Base-by-base conservation (phyloP, 1,140 invertebrate genomes). In the Thalassaphorura encarpata region DNA sequence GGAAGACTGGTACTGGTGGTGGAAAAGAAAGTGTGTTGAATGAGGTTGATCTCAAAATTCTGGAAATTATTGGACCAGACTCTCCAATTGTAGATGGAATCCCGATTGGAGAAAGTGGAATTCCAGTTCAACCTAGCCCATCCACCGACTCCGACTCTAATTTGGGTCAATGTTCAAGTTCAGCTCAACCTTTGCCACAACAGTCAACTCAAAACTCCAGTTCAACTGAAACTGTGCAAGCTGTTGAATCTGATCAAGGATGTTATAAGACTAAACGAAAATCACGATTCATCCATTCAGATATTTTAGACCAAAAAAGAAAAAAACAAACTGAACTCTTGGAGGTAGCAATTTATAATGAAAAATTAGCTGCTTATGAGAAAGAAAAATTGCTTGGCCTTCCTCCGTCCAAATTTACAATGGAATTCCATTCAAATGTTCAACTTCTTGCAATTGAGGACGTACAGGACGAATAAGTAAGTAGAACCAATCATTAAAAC, bases 61-160 rank as follows among this genome's bases (percentile, higher is more conserved):
- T 61, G 18, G 59, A 61, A 23, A 57, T 61, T 1, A 52, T 61
- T 29, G 59, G 59, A 0, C 1, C 50, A 39, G 48, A 58, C 24
- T n/a, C 58, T n/a, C 52, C 54, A 0, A 36, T 58, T 8, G 8
- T 54, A 3, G 28, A 60, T 23, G 54, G 51, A 11, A 13, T 60
- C 3, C 19, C n/a, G 0, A 26, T 60, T 2, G 36, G 27, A 19
- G 58, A 56, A 41, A 36, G 46, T 8, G 36, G 18, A 1, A 16
- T 1, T 5, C 16, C 1, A 1, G 46, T 31, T 21, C 40, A 24
- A n/a, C n/a, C n/a, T n/a, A n/a, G n/a, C n/a, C n/a, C n/a, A 52
- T 13, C 24, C 1, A n/a, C 21, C 0, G 29, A 21, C 1, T 1
- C 40, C 3, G n/a, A 45, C 26, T 15, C n/a, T 16, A 4, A 23